phyloP scores from a whole-genome alignment of 2,113 vertebrate genomes.

The Struthidea cinerea region DNA sequence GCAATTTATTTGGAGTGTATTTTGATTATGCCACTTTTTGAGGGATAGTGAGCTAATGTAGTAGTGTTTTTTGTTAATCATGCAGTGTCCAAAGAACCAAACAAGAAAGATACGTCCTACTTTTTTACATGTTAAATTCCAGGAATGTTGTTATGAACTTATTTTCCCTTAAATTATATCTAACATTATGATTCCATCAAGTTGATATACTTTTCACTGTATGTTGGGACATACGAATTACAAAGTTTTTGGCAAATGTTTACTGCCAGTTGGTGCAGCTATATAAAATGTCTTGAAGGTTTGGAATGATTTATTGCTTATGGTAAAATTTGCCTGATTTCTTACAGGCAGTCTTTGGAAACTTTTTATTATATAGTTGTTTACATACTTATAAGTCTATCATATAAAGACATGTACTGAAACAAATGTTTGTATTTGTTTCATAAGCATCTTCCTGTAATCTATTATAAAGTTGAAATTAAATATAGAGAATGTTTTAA shows the following conservation, averaged over 20 bases:
- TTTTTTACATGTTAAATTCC: constrained; percentile 53
- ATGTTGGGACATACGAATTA: constrained; percentile 58
- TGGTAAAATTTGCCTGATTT: constrained; percentile 83
- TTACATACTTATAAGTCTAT: constrained; percentile 92
- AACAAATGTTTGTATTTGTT: constrained; percentile 83
- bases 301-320: constrained; percentile 77
- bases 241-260: constrained; percentile 71
- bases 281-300: constrained; percentile 79
- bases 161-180: constrained; percentile 73
- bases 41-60: constrained; percentile 56
- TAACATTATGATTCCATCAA: constrained; percentile 60
- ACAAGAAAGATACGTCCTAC: constrained; percentile 55
- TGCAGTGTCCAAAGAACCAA: constrained; percentile 69
- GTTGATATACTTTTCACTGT: constrained; percentile 62
- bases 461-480: constrained; percentile 99
- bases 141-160: constrained; percentile 55
- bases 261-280: constrained; percentile 85
- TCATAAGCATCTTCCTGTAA: constrained; percentile 92
- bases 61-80: constrained; percentile 65
- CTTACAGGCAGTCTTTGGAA: constrained; percentile 84
- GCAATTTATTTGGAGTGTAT: constrained; percentile 59
- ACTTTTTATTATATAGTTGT: constrained; percentile 88
- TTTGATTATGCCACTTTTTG: constrained; percentile 41
- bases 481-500: constrained; percentile 99
- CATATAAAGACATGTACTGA: constrained; percentile 92